Evolutionary conservation across 1,140 invertebrate genomes (phyloP).

Genomic region (Zaprionus inermis): DNA sequence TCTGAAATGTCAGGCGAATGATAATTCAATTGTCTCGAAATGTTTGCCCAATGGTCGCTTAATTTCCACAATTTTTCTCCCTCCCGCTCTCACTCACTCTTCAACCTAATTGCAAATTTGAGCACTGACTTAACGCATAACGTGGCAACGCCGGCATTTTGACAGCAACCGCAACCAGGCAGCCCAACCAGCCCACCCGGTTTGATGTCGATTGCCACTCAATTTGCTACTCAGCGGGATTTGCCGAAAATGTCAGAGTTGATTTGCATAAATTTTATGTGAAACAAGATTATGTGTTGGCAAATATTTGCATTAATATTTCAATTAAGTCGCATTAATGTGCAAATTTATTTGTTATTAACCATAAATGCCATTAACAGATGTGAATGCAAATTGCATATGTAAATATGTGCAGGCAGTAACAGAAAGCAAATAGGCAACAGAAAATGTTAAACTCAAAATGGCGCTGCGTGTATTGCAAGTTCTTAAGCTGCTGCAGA

Average conservation of each 20-base stretch:
- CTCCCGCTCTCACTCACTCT: background rate
- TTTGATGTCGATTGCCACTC: slow-evolving; percentile 49
- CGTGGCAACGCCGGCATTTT: slow-evolving; percentile 6
- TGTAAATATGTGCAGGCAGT: background rate
- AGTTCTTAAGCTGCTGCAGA: background rate
- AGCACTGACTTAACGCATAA: slow-evolving; percentile 8
- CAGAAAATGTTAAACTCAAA: background rate
- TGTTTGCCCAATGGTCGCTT: slow-evolving; percentile 17
- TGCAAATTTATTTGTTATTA: slow-evolving; percentile 13
- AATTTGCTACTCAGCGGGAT: slow-evolving; percentile 45
- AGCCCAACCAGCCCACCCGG: background rate
- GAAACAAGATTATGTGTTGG: slow-evolving; percentile 15
- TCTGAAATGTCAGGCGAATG: slow-evolving; percentile 57
- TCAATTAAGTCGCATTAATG: slow-evolving; percentile 28
- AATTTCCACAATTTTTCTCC: background rate
- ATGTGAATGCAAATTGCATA: slow-evolving; percentile 6
- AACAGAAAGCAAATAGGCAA: slow-evolving; percentile 1
- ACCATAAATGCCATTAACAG: slow-evolving; percentile 19
- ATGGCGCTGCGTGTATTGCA: background rate
- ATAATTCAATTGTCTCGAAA: slow-evolving; percentile 44
- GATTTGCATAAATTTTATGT: slow-evolving; percentile 54
- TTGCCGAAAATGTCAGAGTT: slow-evolving; percentile 47
- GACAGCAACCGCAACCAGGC: slow-evolving; percentile 11
- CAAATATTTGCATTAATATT: background rate
- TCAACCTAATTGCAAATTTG: slow-evolving; percentile 15